phyloP scores from a whole-genome alignment of 2,888 invertebrate species.

The Agonopterix heracliana region DNA sequence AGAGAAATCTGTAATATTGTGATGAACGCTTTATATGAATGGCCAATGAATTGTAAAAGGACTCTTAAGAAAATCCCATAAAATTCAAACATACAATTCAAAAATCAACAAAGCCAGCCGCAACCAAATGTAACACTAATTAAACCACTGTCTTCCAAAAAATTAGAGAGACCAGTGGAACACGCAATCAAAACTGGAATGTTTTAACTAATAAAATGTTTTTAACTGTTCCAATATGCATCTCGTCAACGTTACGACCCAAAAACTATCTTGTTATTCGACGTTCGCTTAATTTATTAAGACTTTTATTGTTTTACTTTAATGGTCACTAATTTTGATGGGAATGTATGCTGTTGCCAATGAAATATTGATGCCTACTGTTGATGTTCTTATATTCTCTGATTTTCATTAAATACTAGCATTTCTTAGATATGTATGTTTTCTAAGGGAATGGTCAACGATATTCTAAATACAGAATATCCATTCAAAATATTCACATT shows the following conservation, averaged over 20 bases:
- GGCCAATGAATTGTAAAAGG: no score
- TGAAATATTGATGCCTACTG: conserved; percentile 1
- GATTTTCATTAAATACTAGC: no score
- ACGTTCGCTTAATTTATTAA: conserved; percentile 55
- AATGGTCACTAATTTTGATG: conserved; percentile 42
- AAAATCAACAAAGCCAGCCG: no score
- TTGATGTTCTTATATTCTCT: no score
- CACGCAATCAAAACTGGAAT: conserved; percentile 45
- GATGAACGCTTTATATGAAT: no score
- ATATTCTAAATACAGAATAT: no score
- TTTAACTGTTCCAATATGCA: conserved; percentile 62
- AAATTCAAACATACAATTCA: no score
- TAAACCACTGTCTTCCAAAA: background rate
- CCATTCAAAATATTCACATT: no score
- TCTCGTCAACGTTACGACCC: conserved; percentile 49
- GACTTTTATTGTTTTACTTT: conserved; percentile 61
- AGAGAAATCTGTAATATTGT: no score
- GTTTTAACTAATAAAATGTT: conserved; percentile 56
- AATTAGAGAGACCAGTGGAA: conserved; percentile 23
- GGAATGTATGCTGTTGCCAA: conserved; percentile 5
- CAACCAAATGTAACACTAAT: conserved; percentile 5
- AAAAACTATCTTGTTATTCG: conserved; percentile 57
- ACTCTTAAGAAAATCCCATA: no score
- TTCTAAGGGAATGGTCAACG: no score
- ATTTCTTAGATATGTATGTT: no score